phyloP scores from a whole-genome alignment of 2,888 invertebrate species.

The Ophion obscuratus region DNA sequence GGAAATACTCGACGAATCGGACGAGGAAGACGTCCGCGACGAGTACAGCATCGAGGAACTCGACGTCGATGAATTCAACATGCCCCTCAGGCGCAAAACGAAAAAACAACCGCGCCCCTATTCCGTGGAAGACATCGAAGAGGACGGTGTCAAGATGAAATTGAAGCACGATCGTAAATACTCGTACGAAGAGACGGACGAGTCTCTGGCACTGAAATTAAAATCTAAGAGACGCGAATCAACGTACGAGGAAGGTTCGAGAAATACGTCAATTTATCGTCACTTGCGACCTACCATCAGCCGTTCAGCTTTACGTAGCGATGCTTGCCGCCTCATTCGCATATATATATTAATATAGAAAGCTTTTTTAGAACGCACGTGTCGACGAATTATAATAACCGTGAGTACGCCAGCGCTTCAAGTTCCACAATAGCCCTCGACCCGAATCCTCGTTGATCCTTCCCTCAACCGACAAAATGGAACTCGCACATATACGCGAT shows the following conservation, averaged over 20 bases:
- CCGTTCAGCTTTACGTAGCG: conserved; percentile 69
- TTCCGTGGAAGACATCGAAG: conserved; percentile 85
- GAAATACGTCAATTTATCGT: conserved; percentile 41
- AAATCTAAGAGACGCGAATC: conserved; percentile 88
- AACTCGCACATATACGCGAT: conserved; percentile 70
- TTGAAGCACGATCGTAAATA: conserved; percentile 83
- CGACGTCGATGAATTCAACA: conserved; percentile 81
- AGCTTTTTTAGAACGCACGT: conserved; percentile 56
- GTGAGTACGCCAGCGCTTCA: conserved; percentile 73
- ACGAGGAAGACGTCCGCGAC: conserved; percentile 85
- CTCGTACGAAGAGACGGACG: conserved; percentile 85
- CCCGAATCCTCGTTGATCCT: conserved; percentile 51
- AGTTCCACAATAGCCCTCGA: conserved; percentile 47
- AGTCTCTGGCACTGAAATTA: conserved; percentile 89
- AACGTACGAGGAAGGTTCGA: conserved; percentile 89
- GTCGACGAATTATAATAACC: conserved; percentile 46
- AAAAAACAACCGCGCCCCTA: conserved; percentile 81
- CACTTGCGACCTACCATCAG: conserved; percentile 37
- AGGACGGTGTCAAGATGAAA: conserved; percentile 84
- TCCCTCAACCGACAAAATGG: conserved; percentile 64
- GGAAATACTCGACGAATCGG: conserved; percentile 88
- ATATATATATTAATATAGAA: conserved; percentile 19
- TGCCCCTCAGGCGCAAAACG: conserved; percentile 80
- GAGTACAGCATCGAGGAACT: conserved; percentile 84
- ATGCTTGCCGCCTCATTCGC: conserved; percentile 50